phyloP scores from a whole-genome alignment of 2,797 vertebrate genomes.

The Peromyscus aztecus region DNA sequence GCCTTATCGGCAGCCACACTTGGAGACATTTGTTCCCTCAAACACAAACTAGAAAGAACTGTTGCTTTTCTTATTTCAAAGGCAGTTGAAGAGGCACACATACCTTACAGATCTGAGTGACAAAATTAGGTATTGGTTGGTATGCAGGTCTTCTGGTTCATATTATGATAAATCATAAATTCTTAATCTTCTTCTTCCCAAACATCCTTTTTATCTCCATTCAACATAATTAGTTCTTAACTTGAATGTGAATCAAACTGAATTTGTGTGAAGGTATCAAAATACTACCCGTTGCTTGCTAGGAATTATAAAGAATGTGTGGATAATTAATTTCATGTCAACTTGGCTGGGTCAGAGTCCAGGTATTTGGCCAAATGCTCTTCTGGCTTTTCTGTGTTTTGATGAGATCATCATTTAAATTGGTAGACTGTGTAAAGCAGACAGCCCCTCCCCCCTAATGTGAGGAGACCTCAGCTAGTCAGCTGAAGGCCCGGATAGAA shows the following conservation, averaged over 20 bases:
- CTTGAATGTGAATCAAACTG: conserved; percentile 12
- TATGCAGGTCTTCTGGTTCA: background rate
- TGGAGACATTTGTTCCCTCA: conserved; percentile 59
- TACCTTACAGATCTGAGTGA: conserved; percentile 18
- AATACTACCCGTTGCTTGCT: background rate
- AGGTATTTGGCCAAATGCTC: conserved; percentile 46
- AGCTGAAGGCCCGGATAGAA: conserved; percentile 6
- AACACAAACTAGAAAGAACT: conserved; percentile 50
- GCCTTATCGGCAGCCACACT: conserved; percentile 61
- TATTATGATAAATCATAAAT: background rate
- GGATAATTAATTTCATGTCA: conserved; percentile 23
- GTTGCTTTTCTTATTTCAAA: conserved; percentile 58
- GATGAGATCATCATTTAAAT: conserved; percentile 41
- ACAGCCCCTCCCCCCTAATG: background rate
- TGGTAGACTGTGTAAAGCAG: conserved; percentile 6
- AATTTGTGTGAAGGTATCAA: background rate
- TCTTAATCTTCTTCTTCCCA: background rate
- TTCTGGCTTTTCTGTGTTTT: conserved; percentile 46
- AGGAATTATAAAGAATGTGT: background rate
- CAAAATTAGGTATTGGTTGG: background rate
- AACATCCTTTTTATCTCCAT: background rate
- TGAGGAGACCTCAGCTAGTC: conserved; percentile 15
- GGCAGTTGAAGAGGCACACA: background rate
- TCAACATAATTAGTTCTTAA: background rate
- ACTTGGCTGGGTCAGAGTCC: background rate